phyloP scores from a whole-genome alignment of 2,797 vertebrate species.

The Lepus townsendii region DNA sequence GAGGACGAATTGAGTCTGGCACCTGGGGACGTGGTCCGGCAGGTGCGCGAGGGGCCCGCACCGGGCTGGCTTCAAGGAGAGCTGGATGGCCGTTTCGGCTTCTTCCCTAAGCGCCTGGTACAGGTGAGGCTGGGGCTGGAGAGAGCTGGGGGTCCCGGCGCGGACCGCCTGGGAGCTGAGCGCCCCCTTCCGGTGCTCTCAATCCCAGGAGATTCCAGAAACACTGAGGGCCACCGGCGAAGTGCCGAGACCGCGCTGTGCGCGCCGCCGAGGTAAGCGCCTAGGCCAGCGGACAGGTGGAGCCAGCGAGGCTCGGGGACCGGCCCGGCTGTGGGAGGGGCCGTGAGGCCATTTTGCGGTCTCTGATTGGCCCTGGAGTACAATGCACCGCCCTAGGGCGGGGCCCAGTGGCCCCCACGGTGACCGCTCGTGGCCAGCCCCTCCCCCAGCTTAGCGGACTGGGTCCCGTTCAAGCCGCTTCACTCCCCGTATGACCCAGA shows the following conservation, averaged over 20 bases:
- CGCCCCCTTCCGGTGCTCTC: background rate
- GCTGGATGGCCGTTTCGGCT: slow-evolving; percentile 89
- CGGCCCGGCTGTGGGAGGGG: slow-evolving; percentile 52
- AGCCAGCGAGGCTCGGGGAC: fast-evolving
- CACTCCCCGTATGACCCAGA: slow-evolving; percentile 80
- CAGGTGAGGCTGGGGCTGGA: slow-evolving; percentile 88
- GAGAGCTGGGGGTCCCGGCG: too few relatives aligned
- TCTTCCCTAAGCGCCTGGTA: slow-evolving; percentile 92
- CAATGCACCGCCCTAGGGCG: slow-evolving; percentile 70
- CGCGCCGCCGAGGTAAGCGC: slow-evolving; percentile 62
- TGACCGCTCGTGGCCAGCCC: fast-evolving
- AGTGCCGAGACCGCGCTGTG: slow-evolving; percentile 76
- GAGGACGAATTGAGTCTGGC: slow-evolving; percentile 90
- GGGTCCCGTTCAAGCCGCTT: background rate
- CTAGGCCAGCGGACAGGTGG: fast-evolving
- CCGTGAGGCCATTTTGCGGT: background rate
- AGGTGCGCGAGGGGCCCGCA: slow-evolving; percentile 88
- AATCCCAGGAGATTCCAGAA: slow-evolving; percentile 83
- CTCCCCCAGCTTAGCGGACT: background rate
- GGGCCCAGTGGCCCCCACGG: background rate
- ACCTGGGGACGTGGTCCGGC: slow-evolving; percentile 91
- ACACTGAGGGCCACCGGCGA: slow-evolving; percentile 27
- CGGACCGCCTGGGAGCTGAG: background rate
- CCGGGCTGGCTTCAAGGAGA: slow-evolving; percentile 94
- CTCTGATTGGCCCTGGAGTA: slow-evolving; percentile 71